Conservation (phyloP, 2,888 invertebrate genomes). For the Nudaria mundana region DNA sequence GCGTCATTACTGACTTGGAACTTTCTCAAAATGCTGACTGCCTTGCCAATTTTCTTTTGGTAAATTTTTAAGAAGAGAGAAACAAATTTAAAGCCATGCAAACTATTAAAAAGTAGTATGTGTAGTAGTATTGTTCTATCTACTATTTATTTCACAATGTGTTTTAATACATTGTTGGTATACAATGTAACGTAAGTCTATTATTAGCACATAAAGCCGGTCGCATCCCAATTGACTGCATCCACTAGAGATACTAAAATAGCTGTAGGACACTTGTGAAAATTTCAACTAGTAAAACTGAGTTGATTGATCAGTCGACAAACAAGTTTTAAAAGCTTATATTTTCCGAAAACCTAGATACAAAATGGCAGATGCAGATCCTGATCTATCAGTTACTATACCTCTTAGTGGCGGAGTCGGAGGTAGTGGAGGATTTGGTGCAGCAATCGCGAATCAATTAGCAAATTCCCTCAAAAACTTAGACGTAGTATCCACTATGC, state of each 20-base stretch:
- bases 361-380: conserved; percentile 34
- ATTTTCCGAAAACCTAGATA: conserved; percentile 15
- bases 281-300: neutral
- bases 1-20: no score
- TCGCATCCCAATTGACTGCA: neutral
- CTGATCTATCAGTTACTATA: conserved; percentile 1
- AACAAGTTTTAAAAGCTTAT: neutral
- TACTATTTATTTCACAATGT: no score
- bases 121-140: no score
- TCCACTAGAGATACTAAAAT: conserved; percentile 3
- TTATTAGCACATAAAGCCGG: neutral
- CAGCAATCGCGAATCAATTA: conserved; percentile 51
- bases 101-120: no score
- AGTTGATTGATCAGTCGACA: neutral
- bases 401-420: neutral
- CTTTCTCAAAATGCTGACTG: no score
- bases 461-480: conserved; percentile 57
- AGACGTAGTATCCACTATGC: conserved; percentile 54
- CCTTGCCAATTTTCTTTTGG: no score
- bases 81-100: no score
- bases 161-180: no score
- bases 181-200: no score
- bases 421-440: conserved; percentile 42
- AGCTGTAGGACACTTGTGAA: neutral
- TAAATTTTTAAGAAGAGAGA: no score